A percentile compares a stretch with the other conserved stretches of the same genome.
Evolutionary conservation across 2,888 invertebrate genomes (phyloP).

Genomic region (Biston stratarius): DNA sequence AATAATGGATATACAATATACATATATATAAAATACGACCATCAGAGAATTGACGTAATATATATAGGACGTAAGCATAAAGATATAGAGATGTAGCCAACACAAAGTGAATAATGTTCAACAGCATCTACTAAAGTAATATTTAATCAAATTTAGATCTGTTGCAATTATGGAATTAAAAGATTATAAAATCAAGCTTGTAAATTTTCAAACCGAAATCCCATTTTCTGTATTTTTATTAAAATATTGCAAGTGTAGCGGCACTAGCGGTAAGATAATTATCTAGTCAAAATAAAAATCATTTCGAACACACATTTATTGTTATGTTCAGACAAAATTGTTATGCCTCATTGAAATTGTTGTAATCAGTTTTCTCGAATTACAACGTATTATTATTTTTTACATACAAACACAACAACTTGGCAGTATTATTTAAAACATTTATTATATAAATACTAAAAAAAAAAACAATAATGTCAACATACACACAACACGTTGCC

Average conservation of each 20-base stretch:
- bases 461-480: constrained; percentile 58
- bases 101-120: too few species aligned
- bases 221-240: not conserved
- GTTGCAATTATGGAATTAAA: too few species aligned
- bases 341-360: constrained; percentile 24
- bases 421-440: constrained; percentile 54
- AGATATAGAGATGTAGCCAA: too few species aligned
- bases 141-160: too few species aligned
- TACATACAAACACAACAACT: constrained; percentile 43
- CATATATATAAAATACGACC: too few species aligned
- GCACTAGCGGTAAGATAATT: too few species aligned
- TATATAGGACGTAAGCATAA: too few species aligned
- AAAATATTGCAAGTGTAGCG: not conserved
- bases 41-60: too few species aligned
- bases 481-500: constrained; percentile 57
- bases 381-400: constrained; percentile 18
- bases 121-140: too few species aligned
- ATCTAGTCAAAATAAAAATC: not conserved
- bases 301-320: not conserved
- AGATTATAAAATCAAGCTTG: too few species aligned
- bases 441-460: constrained; percentile 55
- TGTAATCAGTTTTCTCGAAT: constrained; percentile 3
- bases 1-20: too few species aligned
- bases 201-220: not conserved
- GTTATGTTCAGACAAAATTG: constrained; percentile 11